Evolutionary conservation across 2,113 vertebrate genomes (phyloP), one percentile per base, ranked within the genome.

Genomic region (Brienomyrus longianalis): DNA sequence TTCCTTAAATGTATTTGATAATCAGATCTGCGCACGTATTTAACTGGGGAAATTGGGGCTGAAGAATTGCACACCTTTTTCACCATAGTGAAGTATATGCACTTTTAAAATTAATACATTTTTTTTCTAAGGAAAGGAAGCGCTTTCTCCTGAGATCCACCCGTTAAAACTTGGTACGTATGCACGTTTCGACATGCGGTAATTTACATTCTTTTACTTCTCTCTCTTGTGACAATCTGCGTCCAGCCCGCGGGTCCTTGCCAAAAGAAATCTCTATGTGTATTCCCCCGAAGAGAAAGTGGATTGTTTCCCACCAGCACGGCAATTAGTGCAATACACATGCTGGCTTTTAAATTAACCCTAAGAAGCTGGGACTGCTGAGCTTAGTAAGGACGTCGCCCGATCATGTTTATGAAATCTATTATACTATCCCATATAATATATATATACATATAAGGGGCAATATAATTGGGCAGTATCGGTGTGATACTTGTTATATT

Each of bases 281-380:
- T 93, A 90, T 92, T 93, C 48, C 87, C 27, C 54, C 23, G 51
- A 9, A 83, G 92, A 39, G 92, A 93, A 93, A 93, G 95, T 94
- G 93, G 35, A 7, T 74, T 19, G 91, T 93, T 90, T 91, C 93
- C 89, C 93, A 91, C 93, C 92, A 51, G 83, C 90, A 74, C 35
- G 23, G 90, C 90, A 92, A 94, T 95, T 92, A 93, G 88, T 87
- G 31, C 86, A 93, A 92, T 94, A 92, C 93, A 93, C 93, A 91
- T 91, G 39, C 39, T 59, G 45, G 31, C 74, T 84, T 89, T 47
- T 83, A 35, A 59, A 23, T 62, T 47, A 45, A 62, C 77, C 21
- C 23, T 48, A 35, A 83, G 31, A 84, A 84, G 11, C 19, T 43
- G 15, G 31, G 43, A 35, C 35, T 54, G 11, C 52, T 59, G 54